Conservation (phyloP, 2,797 vertebrate genomes). For the Liasis olivaceus region DNA sequence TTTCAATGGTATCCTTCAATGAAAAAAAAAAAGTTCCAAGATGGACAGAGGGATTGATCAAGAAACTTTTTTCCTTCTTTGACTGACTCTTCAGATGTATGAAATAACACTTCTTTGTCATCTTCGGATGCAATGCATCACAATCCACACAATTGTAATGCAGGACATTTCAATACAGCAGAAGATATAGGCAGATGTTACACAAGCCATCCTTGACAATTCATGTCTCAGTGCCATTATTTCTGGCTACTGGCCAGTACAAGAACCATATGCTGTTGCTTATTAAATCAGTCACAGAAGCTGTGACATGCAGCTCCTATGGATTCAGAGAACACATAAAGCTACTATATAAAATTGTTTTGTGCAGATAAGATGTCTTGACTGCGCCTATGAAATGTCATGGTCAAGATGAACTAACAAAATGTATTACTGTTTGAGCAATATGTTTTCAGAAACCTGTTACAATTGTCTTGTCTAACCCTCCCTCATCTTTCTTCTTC, state of each 20-base stretch:
- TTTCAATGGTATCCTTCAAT: not conserved
- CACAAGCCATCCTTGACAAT: not conserved
- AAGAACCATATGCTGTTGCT: no score
- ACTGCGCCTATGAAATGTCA: not conserved
- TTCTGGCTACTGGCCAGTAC: not conserved
- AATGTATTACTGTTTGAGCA: not conserved
- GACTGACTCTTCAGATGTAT: not conserved
- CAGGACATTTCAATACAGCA: not conserved
- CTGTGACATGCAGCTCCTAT: not conserved
- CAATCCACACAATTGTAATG: no score
- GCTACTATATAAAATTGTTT: no score
- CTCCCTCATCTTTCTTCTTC: not conserved
- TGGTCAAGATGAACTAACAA: not conserved
- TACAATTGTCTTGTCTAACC: not conserved
- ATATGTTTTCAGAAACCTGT: not conserved
- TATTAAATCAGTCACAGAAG: no score
- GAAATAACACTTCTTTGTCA: not conserved
- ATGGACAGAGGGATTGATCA: not conserved
- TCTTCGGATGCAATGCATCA: not conserved
- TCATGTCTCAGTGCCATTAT: not conserved
- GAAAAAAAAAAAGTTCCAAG: not conserved
- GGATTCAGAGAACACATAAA: no score
- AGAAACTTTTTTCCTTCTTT: not conserved
- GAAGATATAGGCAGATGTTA: not conserved
- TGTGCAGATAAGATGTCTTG: not conserved